These are phyloP conservation scores for Nycticryphes semicollaris DNA, from an alignment of 2,113 vertebrate genomes.

Conservation along the genomic window DNA sequence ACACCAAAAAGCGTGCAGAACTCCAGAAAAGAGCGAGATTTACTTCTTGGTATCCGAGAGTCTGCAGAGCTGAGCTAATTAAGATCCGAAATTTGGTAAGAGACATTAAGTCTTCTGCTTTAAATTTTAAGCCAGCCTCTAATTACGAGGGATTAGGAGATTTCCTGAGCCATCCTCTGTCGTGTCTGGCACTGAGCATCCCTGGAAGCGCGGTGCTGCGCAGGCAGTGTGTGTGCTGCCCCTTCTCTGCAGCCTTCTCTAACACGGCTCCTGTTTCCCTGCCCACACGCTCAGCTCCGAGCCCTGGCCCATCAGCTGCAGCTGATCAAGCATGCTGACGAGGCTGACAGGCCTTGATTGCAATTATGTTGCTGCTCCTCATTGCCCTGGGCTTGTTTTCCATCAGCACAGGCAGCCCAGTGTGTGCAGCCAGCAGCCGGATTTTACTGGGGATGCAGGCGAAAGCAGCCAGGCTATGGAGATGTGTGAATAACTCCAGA, in stretches of 20 bases:
- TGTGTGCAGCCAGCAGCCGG: background rate
- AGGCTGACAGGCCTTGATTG: background rate
- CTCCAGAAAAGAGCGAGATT: background rate
- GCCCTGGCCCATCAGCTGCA: background rate
- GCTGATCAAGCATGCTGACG: background rate
- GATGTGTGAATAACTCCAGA: background rate
- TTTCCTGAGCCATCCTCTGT: background rate
- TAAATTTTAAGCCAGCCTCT: background rate
- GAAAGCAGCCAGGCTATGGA: background rate
- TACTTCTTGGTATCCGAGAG: background rate
- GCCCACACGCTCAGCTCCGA: background rate
- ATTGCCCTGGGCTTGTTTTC: background rate
- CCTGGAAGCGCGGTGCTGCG: background rate
- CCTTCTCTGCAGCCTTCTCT: background rate
- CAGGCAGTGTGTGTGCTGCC: background rate
- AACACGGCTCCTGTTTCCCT: background rate
- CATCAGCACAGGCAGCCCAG: background rate
- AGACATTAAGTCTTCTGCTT: background rate
- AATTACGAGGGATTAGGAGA: background rate
- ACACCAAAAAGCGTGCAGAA: background rate
- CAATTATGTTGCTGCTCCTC: background rate
- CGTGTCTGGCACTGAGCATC: background rate
- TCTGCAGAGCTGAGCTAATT: background rate
- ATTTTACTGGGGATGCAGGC: background rate
- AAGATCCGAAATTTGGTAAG: background rate